phyloP scores from a whole-genome alignment of 1,140 invertebrate species.

The Polypedilum vanderplanki region DNA sequence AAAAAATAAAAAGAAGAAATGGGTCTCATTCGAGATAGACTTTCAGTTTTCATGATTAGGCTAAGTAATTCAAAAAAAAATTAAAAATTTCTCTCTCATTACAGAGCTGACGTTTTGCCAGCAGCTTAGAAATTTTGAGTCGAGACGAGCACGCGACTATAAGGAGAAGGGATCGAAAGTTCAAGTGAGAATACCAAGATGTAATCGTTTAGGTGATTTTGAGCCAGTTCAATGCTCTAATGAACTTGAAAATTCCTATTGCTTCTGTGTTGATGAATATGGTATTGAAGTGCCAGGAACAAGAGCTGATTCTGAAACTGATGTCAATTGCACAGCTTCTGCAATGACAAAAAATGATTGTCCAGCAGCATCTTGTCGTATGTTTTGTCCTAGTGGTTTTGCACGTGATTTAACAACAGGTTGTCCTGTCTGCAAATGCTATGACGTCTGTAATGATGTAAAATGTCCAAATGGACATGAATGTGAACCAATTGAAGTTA shows the following conservation, averaged over 20 bases:
- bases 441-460: constrained; percentile 67
- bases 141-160: constrained; percentile 52
- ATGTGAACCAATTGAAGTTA: constrained; percentile 70
- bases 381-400: constrained; percentile 80
- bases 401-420: constrained; percentile 52
- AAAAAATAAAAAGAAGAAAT: too few relatives aligned
- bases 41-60: too few relatives aligned
- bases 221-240: constrained; percentile 68
- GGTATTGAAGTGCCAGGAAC: constrained; percentile 73
- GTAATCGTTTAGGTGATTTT: constrained; percentile 62
- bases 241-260: constrained; percentile 53
- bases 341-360: constrained; percentile 52
- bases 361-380: constrained; percentile 72
- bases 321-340: constrained; percentile 59
- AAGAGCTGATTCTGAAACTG: constrained; percentile 51
- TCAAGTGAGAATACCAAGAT: constrained; percentile 57
- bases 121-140: constrained; percentile 54
- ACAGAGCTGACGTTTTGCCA: constrained; percentile 58
- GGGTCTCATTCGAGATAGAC: too few relatives aligned
- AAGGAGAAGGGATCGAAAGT: constrained; percentile 46
- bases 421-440: constrained; percentile 71
- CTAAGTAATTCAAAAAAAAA: too few relatives aligned
- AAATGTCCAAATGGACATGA: constrained; percentile 65
- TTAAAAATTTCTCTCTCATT: constrained; percentile 31
- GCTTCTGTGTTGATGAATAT: constrained; percentile 74